phyloP scores from a whole-genome alignment of 2,888 invertebrate species.

The Notodonta dromedarius region DNA sequence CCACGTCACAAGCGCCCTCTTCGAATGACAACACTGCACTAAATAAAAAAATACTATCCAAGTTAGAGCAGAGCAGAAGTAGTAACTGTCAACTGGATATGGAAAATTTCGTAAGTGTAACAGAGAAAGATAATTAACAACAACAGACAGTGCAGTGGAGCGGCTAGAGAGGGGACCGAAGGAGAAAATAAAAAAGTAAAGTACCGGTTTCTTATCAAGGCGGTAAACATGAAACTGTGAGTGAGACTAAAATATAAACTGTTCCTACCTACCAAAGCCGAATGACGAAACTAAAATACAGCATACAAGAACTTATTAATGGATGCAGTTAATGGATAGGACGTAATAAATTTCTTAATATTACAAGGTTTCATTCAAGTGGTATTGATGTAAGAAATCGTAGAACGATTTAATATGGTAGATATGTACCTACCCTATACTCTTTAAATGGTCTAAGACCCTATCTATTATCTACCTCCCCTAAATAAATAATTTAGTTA shows the following conservation, averaged over 20 bases:
- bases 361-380: too few species aligned
- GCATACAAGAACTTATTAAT: too few species aligned
- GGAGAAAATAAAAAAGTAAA: conserved; percentile 30
- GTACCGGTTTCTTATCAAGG: conserved; percentile 66
- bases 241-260: conserved; percentile 10
- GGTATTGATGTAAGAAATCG: too few species aligned
- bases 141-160: conserved; percentile 11
- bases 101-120: conserved; percentile 34
- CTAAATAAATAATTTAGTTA: too few species aligned
- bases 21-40: conserved; percentile 70
- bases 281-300: too few species aligned
- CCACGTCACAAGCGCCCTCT: conserved; percentile 55
- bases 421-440: too few species aligned
- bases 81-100: conserved; percentile 6
- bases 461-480: too few species aligned
- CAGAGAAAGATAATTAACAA: conserved; percentile 44
- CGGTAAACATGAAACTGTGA: conserved; percentile 25
- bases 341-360: too few species aligned
- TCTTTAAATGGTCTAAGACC: too few species aligned
- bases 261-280: not conserved
- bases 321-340: too few species aligned
- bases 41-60: conserved; percentile 48
- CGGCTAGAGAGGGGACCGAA: conserved; percentile 47
- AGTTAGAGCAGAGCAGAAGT: conserved; percentile 46
- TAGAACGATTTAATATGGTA: too few species aligned